Evolutionary conservation across 2,797 vertebrate genomes (phyloP), one percentile per base, ranked within the genome.

Genomic region (Lycodopsis pacificus): DNA sequence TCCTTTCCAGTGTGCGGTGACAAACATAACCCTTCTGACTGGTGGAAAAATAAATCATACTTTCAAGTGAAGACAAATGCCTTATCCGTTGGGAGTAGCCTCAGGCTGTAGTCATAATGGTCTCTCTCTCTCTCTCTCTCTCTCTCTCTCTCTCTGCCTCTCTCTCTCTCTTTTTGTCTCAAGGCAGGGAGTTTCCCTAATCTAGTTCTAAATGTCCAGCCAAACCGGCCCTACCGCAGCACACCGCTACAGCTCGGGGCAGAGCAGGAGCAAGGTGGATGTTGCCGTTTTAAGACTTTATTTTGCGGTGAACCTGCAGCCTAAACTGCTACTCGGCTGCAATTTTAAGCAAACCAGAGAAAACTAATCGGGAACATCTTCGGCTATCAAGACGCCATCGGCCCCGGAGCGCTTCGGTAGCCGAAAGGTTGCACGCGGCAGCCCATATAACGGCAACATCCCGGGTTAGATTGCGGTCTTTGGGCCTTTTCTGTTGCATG

Each of bases 41-140:
- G 87, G 64, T 88, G 89, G 92, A 92, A 94, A 94, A 94, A 94
- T 93, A 93, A 93, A 94, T 94, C 93, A 93, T 93, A 93, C 88
- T 93, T 93, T 94, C 89, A 87, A 92, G 92, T 92, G 93, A 94
- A 93, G 94, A 94, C 93, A 94, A 94, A 94, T 94, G 92, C 92
- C 86, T 92, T 82, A 88, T 93, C 94, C 93, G 59, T 22, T 86
- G 94, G 91, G 93, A 94, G 88, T 90, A 82, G 89, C 93, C 88
- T 64, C 75, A 62, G 92, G 93, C 90, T 87, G 72, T 44, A 92
- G 89, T 92, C 91, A 89, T 94, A 93, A 94, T 94, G 91, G 91
- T 89, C 88, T 82, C 87, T 56, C 81, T 82, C 78, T 76, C 84
- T 38, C 15, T n/a, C n/a, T n/a, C n/a, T n/a, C 88, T 82, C 87